Evolutionary conservation across 2,113 vertebrate genomes (phyloP), one percentile per base, ranked within the genome.

Genomic region (Oreochromis aureus): DNA sequence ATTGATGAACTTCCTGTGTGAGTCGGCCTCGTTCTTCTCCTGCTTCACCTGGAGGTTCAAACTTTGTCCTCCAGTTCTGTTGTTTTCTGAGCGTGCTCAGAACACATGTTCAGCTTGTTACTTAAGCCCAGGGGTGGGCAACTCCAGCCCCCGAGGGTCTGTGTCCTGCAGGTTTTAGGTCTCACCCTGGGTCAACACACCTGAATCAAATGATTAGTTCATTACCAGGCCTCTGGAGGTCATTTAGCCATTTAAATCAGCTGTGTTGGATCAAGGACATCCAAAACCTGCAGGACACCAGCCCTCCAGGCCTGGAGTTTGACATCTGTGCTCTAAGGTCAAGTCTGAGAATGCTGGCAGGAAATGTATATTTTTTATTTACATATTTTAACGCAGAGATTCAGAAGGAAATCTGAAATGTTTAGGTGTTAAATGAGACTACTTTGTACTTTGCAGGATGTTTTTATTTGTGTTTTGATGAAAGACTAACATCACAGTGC

Each of bases 1-100:
- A 89, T 94, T 95, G 94, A 96, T 93, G 88, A 94, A 93, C 89
- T 56, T 69, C 69, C 9, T 53, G 7, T 5, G 34, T 10, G 71
- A 11, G 30, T 87, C 53, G 2, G 30, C 71, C 80, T 94, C 51
- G 1, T 89, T 91, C 18, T 90, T 87, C 16, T 63, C 10, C 22
- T 80, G 9, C 81, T 69, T n/a, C 10, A 7, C 41, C 32, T 51
- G 19, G 30, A 18, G 5, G 39, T 73, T 73, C 2, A 0, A 10
- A 63, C 32, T 73, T 36, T 36, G 32, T n/a, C 19, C 19, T 66
- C 3, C 61, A 3, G 10, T 39, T 12, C 30, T 66, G 32, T 19
- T 19, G 59, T 66, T 3, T 63, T n/a, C 61, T 12, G 61, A 36
- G 18, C 6, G 0, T 0, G 61, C 32, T 39, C 32, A 66, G 18